Evolutionary conservation across 2,888 invertebrate genomes (phyloP).

Genomic region (Gisinianus flammeolus): DNA sequence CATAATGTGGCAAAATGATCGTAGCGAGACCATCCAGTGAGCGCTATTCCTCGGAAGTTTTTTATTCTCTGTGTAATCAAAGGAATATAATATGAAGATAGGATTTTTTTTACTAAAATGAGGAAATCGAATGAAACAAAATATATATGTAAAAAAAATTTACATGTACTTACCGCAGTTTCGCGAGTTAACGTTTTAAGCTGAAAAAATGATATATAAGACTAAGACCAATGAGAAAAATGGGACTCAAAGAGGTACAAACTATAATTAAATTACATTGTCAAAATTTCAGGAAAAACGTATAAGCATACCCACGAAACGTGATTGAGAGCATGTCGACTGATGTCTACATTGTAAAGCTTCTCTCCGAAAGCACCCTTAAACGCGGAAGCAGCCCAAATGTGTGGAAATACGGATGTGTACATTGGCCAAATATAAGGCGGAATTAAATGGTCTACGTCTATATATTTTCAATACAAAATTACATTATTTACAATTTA

Average conservation of each 20-base stretch:
- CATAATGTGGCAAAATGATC: constrained; percentile 62
- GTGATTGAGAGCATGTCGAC: constrained; percentile 73
- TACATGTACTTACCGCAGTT: background rate
- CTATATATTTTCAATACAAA: no score
- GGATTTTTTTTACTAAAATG: no score
- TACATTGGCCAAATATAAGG: constrained; percentile 70
- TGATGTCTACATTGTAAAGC: constrained; percentile 70
- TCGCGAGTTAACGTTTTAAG: constrained; percentile 28
- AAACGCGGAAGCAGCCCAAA: constrained; percentile 75
- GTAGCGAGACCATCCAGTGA: constrained; percentile 69
- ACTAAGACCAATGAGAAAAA: background rate
- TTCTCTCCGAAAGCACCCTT: constrained; percentile 79
- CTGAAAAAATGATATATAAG: background rate
- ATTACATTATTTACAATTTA: no score
- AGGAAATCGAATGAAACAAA: no score
- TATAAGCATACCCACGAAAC: constrained; percentile 67
- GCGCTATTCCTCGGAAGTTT: constrained; percentile 65
- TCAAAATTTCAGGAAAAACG: background rate
- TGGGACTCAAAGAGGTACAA: background rate
- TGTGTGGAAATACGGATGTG: constrained; percentile 70
- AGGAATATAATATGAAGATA: no score
- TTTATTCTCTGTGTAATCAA: constrained; percentile 53
- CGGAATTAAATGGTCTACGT: constrained; percentile 61
- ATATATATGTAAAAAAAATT: no score
- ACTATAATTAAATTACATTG: background rate